Conservation (phyloP, 92 coral and sea anemone species). For the Ricordea florida region DNA sequence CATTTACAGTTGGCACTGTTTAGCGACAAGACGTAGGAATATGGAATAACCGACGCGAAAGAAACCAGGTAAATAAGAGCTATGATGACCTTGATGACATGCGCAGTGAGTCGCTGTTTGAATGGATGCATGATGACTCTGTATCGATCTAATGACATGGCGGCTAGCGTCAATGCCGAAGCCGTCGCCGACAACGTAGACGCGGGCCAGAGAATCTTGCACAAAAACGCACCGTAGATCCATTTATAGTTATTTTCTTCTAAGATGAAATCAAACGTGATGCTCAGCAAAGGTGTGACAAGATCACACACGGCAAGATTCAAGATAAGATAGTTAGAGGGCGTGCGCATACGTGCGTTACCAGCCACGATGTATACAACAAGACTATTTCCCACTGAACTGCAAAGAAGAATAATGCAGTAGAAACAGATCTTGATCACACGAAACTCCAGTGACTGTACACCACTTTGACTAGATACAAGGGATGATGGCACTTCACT, state of each 20-base stretch:
- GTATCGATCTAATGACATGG: constrained; percentile 90
- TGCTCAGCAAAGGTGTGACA: constrained; percentile 84
- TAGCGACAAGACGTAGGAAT: constrained; percentile 58
- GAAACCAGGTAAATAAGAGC: constrained; percentile 59
- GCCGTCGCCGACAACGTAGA: constrained; percentile 81
- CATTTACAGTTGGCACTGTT: constrained; percentile 39
- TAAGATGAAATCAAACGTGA: constrained; percentile 80
- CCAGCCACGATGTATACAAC: constrained; percentile 81
- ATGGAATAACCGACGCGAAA: constrained; percentile 71
- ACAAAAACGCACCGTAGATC: constrained; percentile 79
- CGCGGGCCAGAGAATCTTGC: constrained; percentile 86
- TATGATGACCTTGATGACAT: constrained; percentile 72
- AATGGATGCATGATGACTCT: constrained; percentile 95
- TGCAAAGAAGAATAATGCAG: constrained; percentile 71
- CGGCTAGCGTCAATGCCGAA: constrained; percentile 87
- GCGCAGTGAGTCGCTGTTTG: constrained; percentile 72
- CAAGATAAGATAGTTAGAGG: constrained; percentile 76
- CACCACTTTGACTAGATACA: too few species aligned
- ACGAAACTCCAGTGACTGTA: constrained; percentile 50
- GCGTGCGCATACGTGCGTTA: constrained; percentile 72
- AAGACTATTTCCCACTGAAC: constrained; percentile 84
- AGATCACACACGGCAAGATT: constrained; percentile 92
- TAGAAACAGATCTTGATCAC: constrained; percentile 60
- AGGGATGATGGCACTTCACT: too few species aligned
- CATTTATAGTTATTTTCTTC: constrained; percentile 68